A percentile compares a stretch with the other conserved stretches of the same genome.
Evolutionary conservation across 1,140 invertebrate genomes (phyloP).

Genomic region (Eurytemora carolleeae): DNA sequence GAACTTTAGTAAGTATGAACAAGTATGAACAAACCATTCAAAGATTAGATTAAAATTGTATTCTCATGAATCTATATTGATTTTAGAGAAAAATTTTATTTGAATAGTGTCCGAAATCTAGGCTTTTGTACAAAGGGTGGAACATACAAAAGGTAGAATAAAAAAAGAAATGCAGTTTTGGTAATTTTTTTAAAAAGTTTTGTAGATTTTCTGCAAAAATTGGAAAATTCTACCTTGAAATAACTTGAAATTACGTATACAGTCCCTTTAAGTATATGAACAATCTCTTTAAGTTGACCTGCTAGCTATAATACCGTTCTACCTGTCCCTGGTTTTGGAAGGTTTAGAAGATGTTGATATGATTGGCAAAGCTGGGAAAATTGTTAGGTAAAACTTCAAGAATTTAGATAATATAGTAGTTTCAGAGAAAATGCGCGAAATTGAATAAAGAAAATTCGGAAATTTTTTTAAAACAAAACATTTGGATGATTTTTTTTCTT

Average conservation of each 20-base stretch:
- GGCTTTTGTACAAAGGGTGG: too few relatives aligned
- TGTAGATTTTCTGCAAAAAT: neutral
- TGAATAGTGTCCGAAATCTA: too few relatives aligned
- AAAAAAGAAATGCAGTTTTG: neutral
- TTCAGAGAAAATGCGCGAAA: too few relatives aligned
- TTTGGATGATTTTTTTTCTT: too few relatives aligned
- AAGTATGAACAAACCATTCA: neutral
- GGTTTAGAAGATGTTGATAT: constrained; percentile 10
- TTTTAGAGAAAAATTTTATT: neutral
- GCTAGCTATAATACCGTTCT: constrained; percentile 14
- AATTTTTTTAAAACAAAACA: too few relatives aligned
- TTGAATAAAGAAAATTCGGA: too few relatives aligned
- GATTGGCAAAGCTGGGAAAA: constrained; percentile 14
- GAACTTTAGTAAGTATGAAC: constrained; percentile 7
- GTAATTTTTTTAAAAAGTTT: neutral
- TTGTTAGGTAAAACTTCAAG: constrained; percentile 5
- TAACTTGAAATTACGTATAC: too few relatives aligned
- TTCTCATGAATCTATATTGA: neutral
- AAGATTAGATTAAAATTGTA: neutral
- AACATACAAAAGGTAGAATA: too few relatives aligned
- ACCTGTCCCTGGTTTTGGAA: constrained; percentile 5
- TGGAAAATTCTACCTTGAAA: neutral
- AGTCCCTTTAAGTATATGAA: too few relatives aligned
- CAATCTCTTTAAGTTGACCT: constrained; percentile 11
- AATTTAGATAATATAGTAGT: too few relatives aligned